phyloP scores from a whole-genome alignment of 2,888 invertebrate genomes.

The Byasa hedistus region DNA sequence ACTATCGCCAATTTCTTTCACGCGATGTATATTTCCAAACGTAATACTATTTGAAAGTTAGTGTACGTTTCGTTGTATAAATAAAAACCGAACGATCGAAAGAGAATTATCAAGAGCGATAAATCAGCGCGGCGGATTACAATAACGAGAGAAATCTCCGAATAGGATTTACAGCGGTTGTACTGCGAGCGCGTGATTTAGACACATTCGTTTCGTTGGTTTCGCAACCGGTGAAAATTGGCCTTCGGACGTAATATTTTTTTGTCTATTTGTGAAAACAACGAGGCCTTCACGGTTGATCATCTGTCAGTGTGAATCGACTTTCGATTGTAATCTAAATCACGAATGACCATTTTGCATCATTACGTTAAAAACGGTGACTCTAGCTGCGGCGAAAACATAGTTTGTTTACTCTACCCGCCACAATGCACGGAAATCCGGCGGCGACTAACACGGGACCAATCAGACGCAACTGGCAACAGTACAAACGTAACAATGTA shows the following conservation, averaged over 20 bases:
- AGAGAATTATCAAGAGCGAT: too few species aligned
- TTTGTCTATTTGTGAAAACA: neutral
- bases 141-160: neutral
- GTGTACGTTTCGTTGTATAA: too few species aligned
- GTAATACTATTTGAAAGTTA: too few species aligned
- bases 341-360: too few species aligned
- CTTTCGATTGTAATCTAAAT: too few species aligned
- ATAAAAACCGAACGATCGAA: too few species aligned
- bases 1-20: too few species aligned
- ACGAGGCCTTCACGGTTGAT: constrained; percentile 1
- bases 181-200: neutral
- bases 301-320: too few species aligned
- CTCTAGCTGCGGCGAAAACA: neutral
- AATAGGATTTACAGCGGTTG: neutral
- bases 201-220: constrained; percentile 3
- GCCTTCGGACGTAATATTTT: neutral
- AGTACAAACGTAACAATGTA: neutral
- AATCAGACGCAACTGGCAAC: neutral
- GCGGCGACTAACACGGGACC: neutral
- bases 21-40: too few species aligned
- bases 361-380: neutral
- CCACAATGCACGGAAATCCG: constrained; percentile 3
- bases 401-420: neutral
- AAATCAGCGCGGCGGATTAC: neutral
- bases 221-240: constrained; percentile 3